Conservation (phyloP, 64 coral and sea anemone species). For the Montipora sp. region DNA sequence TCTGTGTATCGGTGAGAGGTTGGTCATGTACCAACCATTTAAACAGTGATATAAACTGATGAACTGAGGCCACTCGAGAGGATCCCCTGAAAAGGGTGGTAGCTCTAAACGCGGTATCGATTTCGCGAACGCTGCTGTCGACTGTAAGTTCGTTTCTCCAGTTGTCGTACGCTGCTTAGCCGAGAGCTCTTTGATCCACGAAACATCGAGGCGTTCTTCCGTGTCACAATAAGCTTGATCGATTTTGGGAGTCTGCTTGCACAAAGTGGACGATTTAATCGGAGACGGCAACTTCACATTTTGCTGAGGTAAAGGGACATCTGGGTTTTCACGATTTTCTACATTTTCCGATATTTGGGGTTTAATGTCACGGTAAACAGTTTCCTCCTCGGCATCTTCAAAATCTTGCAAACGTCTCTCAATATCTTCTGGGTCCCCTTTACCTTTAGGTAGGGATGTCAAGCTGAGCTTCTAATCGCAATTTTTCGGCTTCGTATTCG, state of each 20-base stretch:
- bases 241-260: background rate
- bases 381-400: conserved; percentile 33
- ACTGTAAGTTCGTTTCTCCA: background rate
- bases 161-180: background rate
- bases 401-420: conserved; percentile 37
- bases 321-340: background rate
- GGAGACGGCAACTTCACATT: background rate
- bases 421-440: conserved; percentile 34
- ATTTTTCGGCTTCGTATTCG: conserved; percentile 35
- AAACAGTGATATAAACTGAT: conserved; percentile 61
- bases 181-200: conserved; percentile 21
- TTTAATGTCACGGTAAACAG: conserved; percentile 20
- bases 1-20: conserved; percentile 58
- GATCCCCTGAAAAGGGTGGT: conserved; percentile 56
- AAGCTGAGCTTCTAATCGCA: conserved; percentile 20
- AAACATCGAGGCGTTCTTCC: conserved; percentile 28
- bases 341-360: background rate
- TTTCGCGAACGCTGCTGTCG: conserved; percentile 13
- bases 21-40: conserved; percentile 69
- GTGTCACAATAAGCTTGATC: background rate
- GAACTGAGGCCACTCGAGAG: conserved; percentile 71
- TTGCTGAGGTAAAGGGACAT: background rate
- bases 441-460: background rate
- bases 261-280: background rate
- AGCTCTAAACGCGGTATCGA: conserved; percentile 55